phyloP scores from a whole-genome alignment of 2,888 invertebrate species.

The Melinopterus prodromus region DNA sequence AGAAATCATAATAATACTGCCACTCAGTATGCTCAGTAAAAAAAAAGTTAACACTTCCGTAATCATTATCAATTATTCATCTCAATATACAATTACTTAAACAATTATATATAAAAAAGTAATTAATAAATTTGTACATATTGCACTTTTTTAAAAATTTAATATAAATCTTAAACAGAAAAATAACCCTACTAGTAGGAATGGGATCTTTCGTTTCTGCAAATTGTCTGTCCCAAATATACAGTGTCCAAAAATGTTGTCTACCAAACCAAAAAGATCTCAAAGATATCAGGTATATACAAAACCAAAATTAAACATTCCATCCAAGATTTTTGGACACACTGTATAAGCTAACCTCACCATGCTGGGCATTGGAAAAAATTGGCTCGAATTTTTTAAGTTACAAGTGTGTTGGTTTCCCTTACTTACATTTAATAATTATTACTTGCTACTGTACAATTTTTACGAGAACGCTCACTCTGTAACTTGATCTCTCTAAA shows the following conservation, averaged over 20 bases:
- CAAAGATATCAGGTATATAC: not conserved
- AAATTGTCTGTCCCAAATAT: constrained; percentile 4
- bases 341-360: not conserved
- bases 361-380: not conserved
- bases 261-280: too few species aligned
- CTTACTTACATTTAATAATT: not conserved
- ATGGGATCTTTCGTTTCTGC: constrained; percentile 42
- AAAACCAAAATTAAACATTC: not conserved
- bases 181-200: constrained; percentile 36
- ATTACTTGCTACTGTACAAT: constrained; percentile 9
- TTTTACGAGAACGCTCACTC: constrained; percentile 14
- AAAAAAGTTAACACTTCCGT: constrained; percentile 55
- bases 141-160: constrained; percentile 66
- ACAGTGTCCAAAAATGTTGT: too few species aligned
- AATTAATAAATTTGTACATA: constrained; percentile 75
- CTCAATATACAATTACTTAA: constrained; percentile 58
- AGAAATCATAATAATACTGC: constrained; percentile 56
- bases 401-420: not conserved
- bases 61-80: constrained; percentile 56
- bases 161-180: constrained; percentile 34
- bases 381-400: not conserved
- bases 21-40: constrained; percentile 60
- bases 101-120: constrained; percentile 57
- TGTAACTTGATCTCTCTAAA: constrained; percentile 23
- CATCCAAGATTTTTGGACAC: not conserved